Evolutionary conservation across 2,113 vertebrate species (phyloP).

Genomic region (Myxocyprinus asiaticus): DNA sequence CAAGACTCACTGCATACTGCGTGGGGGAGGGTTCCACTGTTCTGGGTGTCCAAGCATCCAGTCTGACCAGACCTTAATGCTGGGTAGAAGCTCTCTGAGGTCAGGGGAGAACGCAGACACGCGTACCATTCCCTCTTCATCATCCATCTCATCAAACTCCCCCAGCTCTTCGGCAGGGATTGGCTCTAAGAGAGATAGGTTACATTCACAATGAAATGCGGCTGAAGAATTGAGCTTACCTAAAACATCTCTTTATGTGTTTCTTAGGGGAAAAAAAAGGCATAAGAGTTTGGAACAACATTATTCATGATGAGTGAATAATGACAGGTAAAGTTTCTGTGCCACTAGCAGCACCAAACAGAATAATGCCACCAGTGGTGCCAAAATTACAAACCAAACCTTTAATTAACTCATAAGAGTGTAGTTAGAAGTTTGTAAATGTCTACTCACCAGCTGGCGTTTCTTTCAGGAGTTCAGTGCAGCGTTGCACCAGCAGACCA

Average conservation of each 20-base stretch:
- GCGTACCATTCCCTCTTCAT: slow-evolving; percentile 80
- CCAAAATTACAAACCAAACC: no score
- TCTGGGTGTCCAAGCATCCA: slow-evolving; percentile 98
- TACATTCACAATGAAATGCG: slow-evolving; percentile 20
- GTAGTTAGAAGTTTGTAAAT: no score
- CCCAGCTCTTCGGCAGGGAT: slow-evolving; percentile 59
- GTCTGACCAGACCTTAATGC: slow-evolving; percentile 97
- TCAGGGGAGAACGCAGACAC: slow-evolving; percentile 87
- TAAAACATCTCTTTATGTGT: no score
- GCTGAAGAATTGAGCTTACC: no score
- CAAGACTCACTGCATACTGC: slow-evolving; percentile 67
- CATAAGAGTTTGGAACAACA: no score
- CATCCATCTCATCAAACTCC: slow-evolving; percentile 67
- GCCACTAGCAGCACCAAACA: no score
- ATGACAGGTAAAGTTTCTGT: neutral
- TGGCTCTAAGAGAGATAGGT: slow-evolving; percentile 68
- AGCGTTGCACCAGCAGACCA: slow-evolving; percentile 86
- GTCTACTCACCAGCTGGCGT: slow-evolving; percentile 78
- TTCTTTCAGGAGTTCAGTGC: slow-evolving; percentile 83
- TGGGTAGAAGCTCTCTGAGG: slow-evolving; percentile 91
- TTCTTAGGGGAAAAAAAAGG: no score
- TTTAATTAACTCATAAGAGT: no score
- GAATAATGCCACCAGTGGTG: no score
- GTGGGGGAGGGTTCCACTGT: slow-evolving; percentile 95
- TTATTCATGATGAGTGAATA: no score